These are phyloP conservation scores for Lordiphosa stackelbergi DNA, from an alignment of 1,140 invertebrate species.

Conservation along the genomic window DNA sequence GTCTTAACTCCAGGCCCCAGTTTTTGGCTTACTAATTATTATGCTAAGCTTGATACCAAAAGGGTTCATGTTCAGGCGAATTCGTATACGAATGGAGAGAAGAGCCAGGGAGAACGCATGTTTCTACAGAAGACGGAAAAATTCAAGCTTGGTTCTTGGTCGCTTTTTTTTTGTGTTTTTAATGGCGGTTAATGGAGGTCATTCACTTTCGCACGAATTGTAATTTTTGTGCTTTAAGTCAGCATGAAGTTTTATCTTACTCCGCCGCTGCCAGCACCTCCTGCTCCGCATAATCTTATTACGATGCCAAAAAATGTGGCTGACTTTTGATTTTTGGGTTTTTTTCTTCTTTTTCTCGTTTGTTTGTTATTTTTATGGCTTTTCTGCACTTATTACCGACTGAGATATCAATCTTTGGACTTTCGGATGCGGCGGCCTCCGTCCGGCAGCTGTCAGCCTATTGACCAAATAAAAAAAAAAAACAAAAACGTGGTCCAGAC, in stretches of 20 bases:
- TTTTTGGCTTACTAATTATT: slow-evolving; percentile 72
- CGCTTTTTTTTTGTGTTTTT: slow-evolving; percentile 18
- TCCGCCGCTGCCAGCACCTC: slow-evolving; percentile 10
- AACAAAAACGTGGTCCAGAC: slow-evolving; percentile 1
- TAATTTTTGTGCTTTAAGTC: slow-evolving; percentile 66
- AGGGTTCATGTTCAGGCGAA: slow-evolving; percentile 64
- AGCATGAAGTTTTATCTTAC: slow-evolving; percentile 39
- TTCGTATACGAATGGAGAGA: slow-evolving; percentile 36
- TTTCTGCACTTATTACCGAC: slow-evolving; percentile 54
- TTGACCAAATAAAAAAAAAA: slow-evolving; percentile 17
- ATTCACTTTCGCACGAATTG: slow-evolving; percentile 76
- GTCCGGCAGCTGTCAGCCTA: slow-evolving; percentile 43
- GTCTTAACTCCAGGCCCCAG: slow-evolving; percentile 40
- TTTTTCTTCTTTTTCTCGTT: slow-evolving; percentile 13
- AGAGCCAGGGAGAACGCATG: slow-evolving; percentile 35
- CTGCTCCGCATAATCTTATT: slow-evolving; percentile 61
- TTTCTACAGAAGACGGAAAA: slow-evolving; percentile 44
- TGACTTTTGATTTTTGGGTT: slow-evolving; percentile 51
- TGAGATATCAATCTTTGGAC: slow-evolving; percentile 48
- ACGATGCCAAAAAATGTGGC: slow-evolving; percentile 46
- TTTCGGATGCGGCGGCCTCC: slow-evolving; percentile 12
- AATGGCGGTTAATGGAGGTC: slow-evolving; percentile 75
- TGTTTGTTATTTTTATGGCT: slow-evolving; percentile 55
- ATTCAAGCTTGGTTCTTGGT: slow-evolving; percentile 38
- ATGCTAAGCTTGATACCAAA: slow-evolving; percentile 57